phyloP scores from a whole-genome alignment of 1,140 invertebrate genomes.

The Diorhabda sublineata region DNA sequence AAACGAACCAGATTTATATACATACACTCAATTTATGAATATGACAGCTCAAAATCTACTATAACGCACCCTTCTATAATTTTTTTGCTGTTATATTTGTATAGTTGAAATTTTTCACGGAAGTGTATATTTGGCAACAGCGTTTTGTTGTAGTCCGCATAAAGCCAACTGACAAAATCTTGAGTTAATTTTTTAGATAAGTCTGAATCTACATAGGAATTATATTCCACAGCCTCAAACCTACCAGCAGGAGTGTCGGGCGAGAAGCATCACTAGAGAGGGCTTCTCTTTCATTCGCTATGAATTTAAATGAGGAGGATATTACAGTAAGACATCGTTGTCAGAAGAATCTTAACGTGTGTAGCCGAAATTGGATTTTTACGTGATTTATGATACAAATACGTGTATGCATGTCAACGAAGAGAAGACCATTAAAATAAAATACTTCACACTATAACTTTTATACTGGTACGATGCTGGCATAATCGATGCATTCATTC shows the following conservation, averaged over 20 bases:
- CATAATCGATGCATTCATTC: too few species aligned
- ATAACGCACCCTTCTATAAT: too few species aligned
- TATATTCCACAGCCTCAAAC: conserved; percentile 10
- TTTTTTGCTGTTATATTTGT: too few species aligned
- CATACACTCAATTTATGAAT: too few species aligned
- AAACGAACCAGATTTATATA: accelerated
- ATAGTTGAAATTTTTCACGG: too few species aligned
- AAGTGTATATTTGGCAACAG: too few species aligned
- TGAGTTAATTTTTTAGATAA: conserved; percentile 21
- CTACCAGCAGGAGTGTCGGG: background rate
- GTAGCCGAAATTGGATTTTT: conserved; percentile 29
- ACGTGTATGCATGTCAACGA: conserved; percentile 27
- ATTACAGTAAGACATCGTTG: conserved; percentile 28
- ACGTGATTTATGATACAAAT: conserved; percentile 31
- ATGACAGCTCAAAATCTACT: too few species aligned
- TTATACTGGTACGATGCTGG: background rate
- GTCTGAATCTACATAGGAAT: conserved; percentile 18
- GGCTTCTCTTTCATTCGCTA: conserved; percentile 22
- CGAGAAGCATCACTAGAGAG: background rate
- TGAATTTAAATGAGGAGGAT: conserved; percentile 29
- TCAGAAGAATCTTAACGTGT: conserved; percentile 28
- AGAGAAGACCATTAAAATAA: conserved; percentile 13
- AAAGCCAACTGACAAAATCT: background rate
- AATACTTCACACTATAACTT: conserved; percentile 18
- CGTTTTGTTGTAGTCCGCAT: too few species aligned